phyloP scores from a whole-genome alignment of 2,888 invertebrate genomes.

The Hyppa rectilinea region DNA sequence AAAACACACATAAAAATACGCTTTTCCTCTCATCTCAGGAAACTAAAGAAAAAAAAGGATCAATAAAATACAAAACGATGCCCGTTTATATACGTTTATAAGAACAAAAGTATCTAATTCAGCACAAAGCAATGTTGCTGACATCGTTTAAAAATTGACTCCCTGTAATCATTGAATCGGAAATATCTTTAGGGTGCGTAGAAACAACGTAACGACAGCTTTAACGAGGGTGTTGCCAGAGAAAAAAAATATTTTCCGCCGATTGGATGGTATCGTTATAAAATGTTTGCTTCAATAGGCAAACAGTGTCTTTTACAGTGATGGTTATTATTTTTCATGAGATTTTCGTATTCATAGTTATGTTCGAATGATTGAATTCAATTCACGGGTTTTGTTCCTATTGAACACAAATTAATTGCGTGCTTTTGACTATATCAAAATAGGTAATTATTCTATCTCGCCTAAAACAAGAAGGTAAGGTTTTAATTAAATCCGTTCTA shows the following conservation, averaged over 20 bases:
- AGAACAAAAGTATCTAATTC: slow-evolving; percentile 47
- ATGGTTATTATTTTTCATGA: slow-evolving; percentile 55
- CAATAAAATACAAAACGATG: slow-evolving; percentile 31
- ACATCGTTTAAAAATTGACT: slow-evolving; percentile 71
- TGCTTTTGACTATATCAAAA: neutral
- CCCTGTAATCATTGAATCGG: slow-evolving; percentile 68
- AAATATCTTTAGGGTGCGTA: slow-evolving; percentile 70
- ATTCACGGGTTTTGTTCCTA: neutral
- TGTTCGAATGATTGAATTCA: slow-evolving; percentile 28
- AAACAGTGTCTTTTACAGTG: slow-evolving; percentile 60
- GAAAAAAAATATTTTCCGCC: slow-evolving; percentile 70
- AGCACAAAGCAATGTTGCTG: slow-evolving; percentile 56
- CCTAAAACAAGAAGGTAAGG: neutral
- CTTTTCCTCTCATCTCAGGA: slow-evolving; percentile 25
- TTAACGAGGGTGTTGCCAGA: slow-evolving; percentile 72
- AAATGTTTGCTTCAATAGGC: slow-evolving; percentile 70
- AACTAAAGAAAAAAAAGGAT: slow-evolving; percentile 8
- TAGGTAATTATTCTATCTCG: neutral
- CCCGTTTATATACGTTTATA: slow-evolving; percentile 33
- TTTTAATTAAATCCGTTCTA: too few species aligned
- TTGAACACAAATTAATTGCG: neutral
- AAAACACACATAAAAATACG: neutral
- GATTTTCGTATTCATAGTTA: slow-evolving; percentile 42
- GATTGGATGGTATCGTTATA: slow-evolving; percentile 78
- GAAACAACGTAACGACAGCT: slow-evolving; percentile 71